phyloP scores from a whole-genome alignment of 2,113 vertebrate species.

The Peromyscus californicus region DNA sequence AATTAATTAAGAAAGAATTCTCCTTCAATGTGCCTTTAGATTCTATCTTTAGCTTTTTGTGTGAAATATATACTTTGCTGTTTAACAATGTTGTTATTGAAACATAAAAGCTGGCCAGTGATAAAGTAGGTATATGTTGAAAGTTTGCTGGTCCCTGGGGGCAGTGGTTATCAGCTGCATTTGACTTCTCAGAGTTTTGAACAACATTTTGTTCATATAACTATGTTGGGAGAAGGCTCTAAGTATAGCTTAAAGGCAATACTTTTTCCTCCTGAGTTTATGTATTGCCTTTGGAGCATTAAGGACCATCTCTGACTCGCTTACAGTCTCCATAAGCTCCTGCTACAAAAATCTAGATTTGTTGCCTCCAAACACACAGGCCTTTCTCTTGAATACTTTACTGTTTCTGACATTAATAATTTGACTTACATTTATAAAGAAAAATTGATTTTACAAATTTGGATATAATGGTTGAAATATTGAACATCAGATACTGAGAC shows the following conservation, averaged over 20 bases:
- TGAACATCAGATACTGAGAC: background rate
- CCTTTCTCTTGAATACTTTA: background rate
- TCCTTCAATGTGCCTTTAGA: background rate
- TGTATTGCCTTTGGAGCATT: background rate
- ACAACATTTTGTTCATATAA: slow-evolving; percentile 23
- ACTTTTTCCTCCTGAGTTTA: background rate
- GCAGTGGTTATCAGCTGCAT: background rate
- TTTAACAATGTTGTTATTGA: background rate
- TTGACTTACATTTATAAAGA: background rate
- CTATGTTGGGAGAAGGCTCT: background rate
- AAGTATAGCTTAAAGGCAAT: background rate
- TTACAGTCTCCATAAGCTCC: background rate
- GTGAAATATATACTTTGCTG: slow-evolving; percentile 8
- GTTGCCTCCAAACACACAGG: background rate
- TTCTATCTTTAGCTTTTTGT: slow-evolving; percentile 1
- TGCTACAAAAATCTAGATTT: background rate
- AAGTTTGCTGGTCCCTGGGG: background rate
- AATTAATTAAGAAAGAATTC: background rate
- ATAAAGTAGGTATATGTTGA: background rate
- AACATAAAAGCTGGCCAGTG: slow-evolving; percentile 27
- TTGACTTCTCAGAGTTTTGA: slow-evolving; percentile 17
- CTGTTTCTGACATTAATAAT: background rate
- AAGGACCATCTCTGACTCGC: background rate
- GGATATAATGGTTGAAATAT: background rate
- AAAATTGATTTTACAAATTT: background rate